Percentiles rank a stretch among this genome's conserved stretches.
Evolutionary conservation across 1,140 invertebrate species (phyloP).

Genomic region (Lasioglossum baleicum): DNA sequence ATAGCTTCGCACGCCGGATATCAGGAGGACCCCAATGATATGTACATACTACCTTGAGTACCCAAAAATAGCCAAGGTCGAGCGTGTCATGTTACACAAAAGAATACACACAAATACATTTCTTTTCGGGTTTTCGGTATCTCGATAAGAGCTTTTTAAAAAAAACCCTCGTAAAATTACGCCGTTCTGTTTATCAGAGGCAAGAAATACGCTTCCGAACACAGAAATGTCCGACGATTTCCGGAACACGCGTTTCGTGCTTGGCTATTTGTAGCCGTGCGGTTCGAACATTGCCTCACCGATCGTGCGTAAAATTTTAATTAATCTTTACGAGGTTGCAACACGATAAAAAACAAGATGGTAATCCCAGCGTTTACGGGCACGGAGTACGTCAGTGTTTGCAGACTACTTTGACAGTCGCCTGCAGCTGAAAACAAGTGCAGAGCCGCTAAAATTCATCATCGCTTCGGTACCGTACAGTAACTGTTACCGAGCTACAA

Average conservation of each 20-base stretch:
- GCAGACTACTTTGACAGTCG: no score
- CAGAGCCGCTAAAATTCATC: no score
- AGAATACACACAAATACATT: neutral
- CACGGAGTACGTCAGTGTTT: no score
- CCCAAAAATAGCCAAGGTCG: slow-evolving; percentile 48
- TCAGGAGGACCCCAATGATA: neutral
- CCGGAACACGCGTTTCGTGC: neutral
- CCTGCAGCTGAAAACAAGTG: no score
- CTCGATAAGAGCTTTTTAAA: slow-evolving; percentile 10
- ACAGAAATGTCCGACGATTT: neutral
- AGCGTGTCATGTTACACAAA: slow-evolving; percentile 8
- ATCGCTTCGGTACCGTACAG: no score
- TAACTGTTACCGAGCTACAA: no score
- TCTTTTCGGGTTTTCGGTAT: neutral
- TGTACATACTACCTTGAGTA: neutral
- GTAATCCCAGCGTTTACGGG: neutral
- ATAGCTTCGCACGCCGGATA: slow-evolving; percentile 2
- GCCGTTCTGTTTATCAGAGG: neutral
- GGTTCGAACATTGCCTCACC: neutral
- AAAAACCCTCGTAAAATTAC: neutral
- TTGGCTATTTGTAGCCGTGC: neutral
- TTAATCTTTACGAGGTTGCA: neutral
- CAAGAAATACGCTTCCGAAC: no score
- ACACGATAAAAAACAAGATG: neutral
- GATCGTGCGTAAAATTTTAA: slow-evolving; percentile 24